Evolutionary conservation across 2,888 invertebrate genomes (phyloP), one percentile per base, ranked within the genome.

Genomic region (Polietes domitor): DNA sequence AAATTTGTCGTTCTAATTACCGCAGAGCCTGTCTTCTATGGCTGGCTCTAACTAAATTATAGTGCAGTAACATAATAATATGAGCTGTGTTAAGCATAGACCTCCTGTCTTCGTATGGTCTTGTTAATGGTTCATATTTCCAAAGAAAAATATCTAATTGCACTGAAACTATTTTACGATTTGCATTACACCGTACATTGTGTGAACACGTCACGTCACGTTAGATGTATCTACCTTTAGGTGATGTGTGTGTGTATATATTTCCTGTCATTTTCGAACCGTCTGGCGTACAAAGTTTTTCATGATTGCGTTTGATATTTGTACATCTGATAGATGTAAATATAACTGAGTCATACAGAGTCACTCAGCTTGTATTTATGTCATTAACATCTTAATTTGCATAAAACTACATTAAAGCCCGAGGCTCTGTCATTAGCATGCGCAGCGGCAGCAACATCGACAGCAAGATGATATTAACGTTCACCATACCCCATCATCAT

Each of bases 11-110:
- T 73, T 63, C 32, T 53, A 53, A 21, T 84, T 61, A 26, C 26
- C 26, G 37, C 32, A 55, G 75, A 65, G 21, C 55, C 28, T 78
- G 72, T 78, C 55, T 43, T n/a, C n/a, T n/a, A n/a, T 15, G n/a
- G n/a, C n/a, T n/a, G n/a, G 55, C 47, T 65, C 47, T 41, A 65
- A 80, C 70, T 80, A 47, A 77, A 73, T 75, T 84, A 77, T 77
- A 80, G 50, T 75, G 75, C n/a, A 24, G 80, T 80, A 75, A 83
- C 80, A 83, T 19, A 74, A 80, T 41, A 81, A 72, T 41, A 76
- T 78, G 50, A 76, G 78, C 75, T 84, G 50, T 81, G 76, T 53
- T 53, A 76, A 73, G 21, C 80, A 80, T 24, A 61, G n/a, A 32
- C 77, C 68, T 58, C 83, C 53, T 61, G 70, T 68, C 63, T 65